Conservation (phyloP, 2,113 vertebrate genomes). For the Cranoglanis bouderius region DNA sequence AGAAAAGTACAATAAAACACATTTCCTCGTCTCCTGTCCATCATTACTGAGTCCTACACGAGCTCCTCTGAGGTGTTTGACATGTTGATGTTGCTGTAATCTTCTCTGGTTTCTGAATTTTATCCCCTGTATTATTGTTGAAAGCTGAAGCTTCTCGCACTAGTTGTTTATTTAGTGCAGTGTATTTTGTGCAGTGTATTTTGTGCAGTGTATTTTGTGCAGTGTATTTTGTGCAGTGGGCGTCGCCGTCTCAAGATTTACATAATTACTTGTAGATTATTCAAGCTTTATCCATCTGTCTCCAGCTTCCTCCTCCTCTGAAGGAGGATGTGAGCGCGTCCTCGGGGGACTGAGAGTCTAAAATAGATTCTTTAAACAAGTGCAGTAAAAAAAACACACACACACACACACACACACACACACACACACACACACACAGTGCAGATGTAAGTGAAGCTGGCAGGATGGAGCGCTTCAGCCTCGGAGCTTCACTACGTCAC, state of each 20-base stretch:
- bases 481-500: constrained; percentile 70
- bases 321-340: constrained; percentile 71
- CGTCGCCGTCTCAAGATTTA: constrained; percentile 64
- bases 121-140: not conserved
- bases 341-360: constrained; percentile 70
- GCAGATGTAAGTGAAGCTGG: constrained; percentile 78
- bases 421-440: constrained; percentile 69
- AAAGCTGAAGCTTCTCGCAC: not conserved
- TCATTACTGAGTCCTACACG: not conserved
- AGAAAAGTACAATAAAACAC: not conserved
- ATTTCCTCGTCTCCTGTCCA: not conserved
- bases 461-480: constrained; percentile 72
- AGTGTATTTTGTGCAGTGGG: constrained; percentile 45
- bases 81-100: not conserved
- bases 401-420: constrained; percentile 68
- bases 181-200: not conserved
- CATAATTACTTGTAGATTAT: constrained; percentile 78
- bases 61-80: not conserved
- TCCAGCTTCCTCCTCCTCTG: constrained; percentile 50
- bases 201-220: constrained; percentile 13
- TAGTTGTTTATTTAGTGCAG: not conserved
- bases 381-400: constrained; percentile 71
- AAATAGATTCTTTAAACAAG: constrained; percentile 76
- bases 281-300: constrained; percentile 64
- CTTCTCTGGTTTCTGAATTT: not conserved